Evolutionary conservation across 1,140 invertebrate species (phyloP), one percentile per base, ranked within the genome.

Genomic region (Pectinophora gossypiella): DNA sequence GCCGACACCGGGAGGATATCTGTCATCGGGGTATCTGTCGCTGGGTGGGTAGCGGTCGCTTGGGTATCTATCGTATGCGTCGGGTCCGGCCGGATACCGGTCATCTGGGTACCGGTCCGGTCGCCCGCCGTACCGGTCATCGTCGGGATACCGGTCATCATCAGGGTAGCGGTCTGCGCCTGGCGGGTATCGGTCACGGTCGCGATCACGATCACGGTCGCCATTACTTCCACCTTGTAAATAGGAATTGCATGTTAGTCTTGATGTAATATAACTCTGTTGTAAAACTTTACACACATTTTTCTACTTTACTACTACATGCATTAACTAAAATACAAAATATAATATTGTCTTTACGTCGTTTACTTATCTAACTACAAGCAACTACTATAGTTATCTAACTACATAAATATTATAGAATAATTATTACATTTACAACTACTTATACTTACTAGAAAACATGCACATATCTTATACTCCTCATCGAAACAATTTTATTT

Each of bases 81-180:
- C 72, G 18, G 68, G 56, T 51, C 74, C 70, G 45, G 61, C 78
- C 47, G 89, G 88, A 52, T 85, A 87, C 46, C 87, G 75, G 61
- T 82, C 78, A 38, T 80, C 84, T 18, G 89, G 89, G 57, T 84
- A 85, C 59, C 88, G 65, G 53, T 89, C 87, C 18, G 85, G 80
- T 36, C n/a, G n/a, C 75, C 79, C 16, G 22, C 68, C 66, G 53
- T 86, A 87, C 47, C 86, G 73, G 35, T 81, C 84, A 21, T 76
- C 79, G 40, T 72, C 69, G 1, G 59, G 54, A 36, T 74, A 74
- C 27, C 79, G 66, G 58, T 85, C 72, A 51, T 80, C 76, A 38
- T 88, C 85, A 40, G 89, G 79, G 76, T 89, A 87, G 83, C 89
- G 77, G 66, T 90, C 89, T 53, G 80, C 89, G 81, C 76, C 89